These are phyloP conservation scores for Colossoma macropomum DNA, from an alignment of 2,113 vertebrate species.

Conservation along the genomic window DNA sequence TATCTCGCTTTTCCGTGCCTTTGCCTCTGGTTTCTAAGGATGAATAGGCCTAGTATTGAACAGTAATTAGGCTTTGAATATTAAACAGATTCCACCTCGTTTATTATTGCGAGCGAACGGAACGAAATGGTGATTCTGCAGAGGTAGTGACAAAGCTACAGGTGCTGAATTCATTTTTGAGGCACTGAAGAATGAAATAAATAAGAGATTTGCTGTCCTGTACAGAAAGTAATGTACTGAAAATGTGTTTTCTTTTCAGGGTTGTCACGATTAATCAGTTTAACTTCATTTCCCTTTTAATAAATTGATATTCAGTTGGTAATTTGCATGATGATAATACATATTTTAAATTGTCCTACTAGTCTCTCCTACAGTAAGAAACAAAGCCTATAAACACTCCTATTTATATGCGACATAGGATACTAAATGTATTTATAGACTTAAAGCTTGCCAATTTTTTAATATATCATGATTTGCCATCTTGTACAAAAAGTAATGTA, in stretches of 20 bases:
- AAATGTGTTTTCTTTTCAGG: not conserved
- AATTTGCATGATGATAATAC: not conserved
- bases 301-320: too few species aligned
- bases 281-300: too few species aligned
- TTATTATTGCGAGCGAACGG: slow-evolving; percentile 8
- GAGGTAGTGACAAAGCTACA: not conserved
- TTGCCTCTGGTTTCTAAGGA: not conserved
- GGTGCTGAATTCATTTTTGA: not conserved
- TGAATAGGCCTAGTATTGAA: not conserved
- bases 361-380: not conserved
- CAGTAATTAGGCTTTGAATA: slow-evolving; percentile 11
- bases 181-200: not conserved
- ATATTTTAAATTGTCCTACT: not conserved
- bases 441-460: too few species aligned
- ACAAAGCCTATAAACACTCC: not conserved
- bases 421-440: too few species aligned
- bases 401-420: too few species aligned
- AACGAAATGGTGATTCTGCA: not conserved
- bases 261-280: too few species aligned
- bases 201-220: not conserved
- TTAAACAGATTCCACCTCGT: slow-evolving; percentile 21
- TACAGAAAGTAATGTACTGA: not conserved
- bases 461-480: not conserved
- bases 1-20: not conserved
- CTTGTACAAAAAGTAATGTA: not conserved